Evolutionary conservation across 2,113 vertebrate genomes (phyloP).

Genomic region (Pelusios castaneus): DNA sequence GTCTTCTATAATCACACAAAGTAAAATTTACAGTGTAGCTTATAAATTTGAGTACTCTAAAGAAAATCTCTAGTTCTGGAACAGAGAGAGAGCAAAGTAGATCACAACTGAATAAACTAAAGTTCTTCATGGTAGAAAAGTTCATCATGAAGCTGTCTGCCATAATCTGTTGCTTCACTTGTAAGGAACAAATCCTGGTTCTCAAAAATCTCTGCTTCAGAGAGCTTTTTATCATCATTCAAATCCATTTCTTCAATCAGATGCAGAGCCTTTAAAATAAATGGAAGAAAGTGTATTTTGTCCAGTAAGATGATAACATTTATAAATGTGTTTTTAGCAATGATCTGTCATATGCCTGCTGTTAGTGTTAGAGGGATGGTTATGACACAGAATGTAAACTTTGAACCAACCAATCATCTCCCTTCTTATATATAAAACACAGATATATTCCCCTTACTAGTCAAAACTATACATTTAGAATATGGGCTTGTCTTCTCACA

Average conservation of each 20-base stretch:
- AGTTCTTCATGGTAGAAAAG: constrained; percentile 85
- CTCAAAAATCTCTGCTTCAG: constrained; percentile 87
- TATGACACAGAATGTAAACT: neutral
- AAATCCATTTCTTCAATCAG: constrained; percentile 94
- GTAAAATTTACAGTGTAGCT: constrained; percentile 50
- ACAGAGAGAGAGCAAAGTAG: constrained; percentile 6
- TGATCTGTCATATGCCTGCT: neutral
- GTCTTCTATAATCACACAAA: constrained; percentile 61
- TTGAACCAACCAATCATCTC: neutral
- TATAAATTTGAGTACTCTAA: constrained; percentile 32
- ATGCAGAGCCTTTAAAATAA: constrained; percentile 85
- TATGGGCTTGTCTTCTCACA: neutral
- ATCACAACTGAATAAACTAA: constrained; percentile 62
- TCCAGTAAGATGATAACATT: neutral
- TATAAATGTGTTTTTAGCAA: neutral
- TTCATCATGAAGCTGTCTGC: constrained; percentile 86
- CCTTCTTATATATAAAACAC: neutral
- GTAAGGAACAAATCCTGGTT: constrained; percentile 92
- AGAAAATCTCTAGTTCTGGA: constrained; percentile 3
- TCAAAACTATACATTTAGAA: neutral
- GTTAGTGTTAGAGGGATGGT: neutral
- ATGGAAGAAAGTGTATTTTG: neutral
- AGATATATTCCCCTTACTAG: neutral
- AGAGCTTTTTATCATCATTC: constrained; percentile 86
- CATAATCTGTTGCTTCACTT: constrained; percentile 97